Conservation (phyloP, 2,113 vertebrate species). For the Phalacrocorax brasilianus region DNA sequence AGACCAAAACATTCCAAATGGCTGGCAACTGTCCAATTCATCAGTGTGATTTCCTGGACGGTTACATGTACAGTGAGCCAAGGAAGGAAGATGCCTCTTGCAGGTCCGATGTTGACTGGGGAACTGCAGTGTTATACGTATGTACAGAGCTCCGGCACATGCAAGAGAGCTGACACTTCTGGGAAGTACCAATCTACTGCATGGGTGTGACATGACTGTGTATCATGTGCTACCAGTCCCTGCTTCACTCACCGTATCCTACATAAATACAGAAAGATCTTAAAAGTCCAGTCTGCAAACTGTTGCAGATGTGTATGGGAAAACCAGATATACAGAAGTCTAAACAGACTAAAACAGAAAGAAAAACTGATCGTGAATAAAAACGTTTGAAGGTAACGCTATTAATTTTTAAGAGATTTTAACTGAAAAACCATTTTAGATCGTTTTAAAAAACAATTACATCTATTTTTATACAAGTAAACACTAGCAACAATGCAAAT, state of each 20-base stretch:
- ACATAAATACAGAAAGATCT: background rate
- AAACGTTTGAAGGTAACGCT: background rate
- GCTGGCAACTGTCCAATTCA: background rate
- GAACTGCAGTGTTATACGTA: background rate
- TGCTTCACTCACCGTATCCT: background rate
- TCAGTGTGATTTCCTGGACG: too few relatives aligned
- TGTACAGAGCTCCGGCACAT: background rate
- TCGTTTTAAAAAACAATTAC: background rate
- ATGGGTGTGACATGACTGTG: background rate
- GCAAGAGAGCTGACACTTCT: background rate
- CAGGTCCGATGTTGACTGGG: background rate
- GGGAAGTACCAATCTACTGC: background rate
- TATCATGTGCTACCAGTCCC: background rate
- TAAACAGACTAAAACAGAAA: background rate
- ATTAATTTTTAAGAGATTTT: background rate
- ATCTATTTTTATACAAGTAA: background rate
- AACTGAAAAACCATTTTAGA: background rate
- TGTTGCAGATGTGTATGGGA: background rate
- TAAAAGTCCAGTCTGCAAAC: background rate
- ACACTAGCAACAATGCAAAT: background rate
- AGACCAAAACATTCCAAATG: background rate
- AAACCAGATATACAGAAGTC: background rate
- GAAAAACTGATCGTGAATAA: background rate
- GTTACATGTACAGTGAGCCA: background rate
- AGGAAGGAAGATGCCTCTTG: background rate